Base-by-base conservation (phyloP, 2,797 vertebrate species). In the Sphaeramia orbicularis region DNA sequence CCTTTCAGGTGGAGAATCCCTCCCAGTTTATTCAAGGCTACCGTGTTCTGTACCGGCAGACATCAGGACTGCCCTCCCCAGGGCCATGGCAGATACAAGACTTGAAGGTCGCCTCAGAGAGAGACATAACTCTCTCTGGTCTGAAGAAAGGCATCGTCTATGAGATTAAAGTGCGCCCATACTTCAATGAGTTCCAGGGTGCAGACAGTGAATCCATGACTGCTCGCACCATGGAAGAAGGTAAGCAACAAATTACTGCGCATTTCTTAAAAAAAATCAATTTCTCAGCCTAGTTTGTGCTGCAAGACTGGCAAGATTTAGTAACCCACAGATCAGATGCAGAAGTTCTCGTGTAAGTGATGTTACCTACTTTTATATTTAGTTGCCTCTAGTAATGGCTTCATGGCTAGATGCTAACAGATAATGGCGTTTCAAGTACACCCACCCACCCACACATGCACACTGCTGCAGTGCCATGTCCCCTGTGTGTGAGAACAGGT, bases 11-110 rank as follows among this genome's bases (percentile, higher is more conserved):
- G 59, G 97, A 98, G 66, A 96, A 96, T 49, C 96, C 96, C 48
- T 97, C 97, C 2, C 96, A 97, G 86, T 99, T 99, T 83, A 97
- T 98, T 83, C 97, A 99, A 91, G 97, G 97, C 69, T 99, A 97
- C 89, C 89, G 96, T 2, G 94, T 99, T 32, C 91, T 98, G 87
- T 98, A 95, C 64, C 94, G 96, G 30, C 97, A 98, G 73, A 96
- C 95, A 0, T 97, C 96, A 2, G 96, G 96, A 2, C 90, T 96
- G 21, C 94, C 95, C 3, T 93, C 95, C 21, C 93, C 96, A 0
- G 91, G 95, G n/a, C 72, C 86, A 0, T 99, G 97, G 97, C 95
- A 96, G 88, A 95, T 91, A 51, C 82, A 96, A 75, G 97, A 99
- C 61, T 91, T 96, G 72, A 97, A 96, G 85, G 94, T 97, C 8